phyloP scores from a whole-genome alignment of 2,888 invertebrate species.

The Meteorus colon region DNA sequence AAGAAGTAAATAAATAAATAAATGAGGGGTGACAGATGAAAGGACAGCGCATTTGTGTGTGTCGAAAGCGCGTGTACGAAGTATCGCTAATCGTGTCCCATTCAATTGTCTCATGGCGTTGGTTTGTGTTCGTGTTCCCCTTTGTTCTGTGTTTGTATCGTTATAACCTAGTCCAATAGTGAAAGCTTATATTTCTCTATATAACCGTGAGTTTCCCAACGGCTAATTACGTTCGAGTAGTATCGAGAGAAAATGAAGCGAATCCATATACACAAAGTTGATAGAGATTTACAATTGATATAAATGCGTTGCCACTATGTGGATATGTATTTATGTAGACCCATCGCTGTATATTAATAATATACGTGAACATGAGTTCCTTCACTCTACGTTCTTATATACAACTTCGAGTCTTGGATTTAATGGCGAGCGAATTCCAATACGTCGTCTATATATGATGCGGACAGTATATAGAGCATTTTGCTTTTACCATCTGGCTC shows the following conservation, averaged over 20 bases:
- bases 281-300: neutral
- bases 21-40: conserved; percentile 16
- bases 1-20: neutral
- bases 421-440: too few species aligned
- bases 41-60: conserved; percentile 9
- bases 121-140: conserved; percentile 6
- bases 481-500: too few species aligned
- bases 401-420: too few species aligned
- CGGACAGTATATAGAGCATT: too few species aligned
- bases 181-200: conserved; percentile 6
- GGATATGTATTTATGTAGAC: too few species aligned
- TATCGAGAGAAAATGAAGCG: neutral
- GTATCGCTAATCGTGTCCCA: conserved; percentile 25
- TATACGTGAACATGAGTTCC: too few species aligned
- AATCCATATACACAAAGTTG: neutral
- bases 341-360: too few species aligned
- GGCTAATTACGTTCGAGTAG: conserved; percentile 47
- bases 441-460: too few species aligned
- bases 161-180: conserved; percentile 24
- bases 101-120: conserved; percentile 17
- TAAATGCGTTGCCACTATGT: neutral
- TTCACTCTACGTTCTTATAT: too few species aligned
- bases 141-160: conserved; percentile 42
- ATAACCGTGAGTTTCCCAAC: conserved; percentile 41
- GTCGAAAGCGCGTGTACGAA: conserved; percentile 18